Base-by-base conservation (phyloP, 2,797 vertebrate genomes). In the Threskiornis aethiopicus region DNA sequence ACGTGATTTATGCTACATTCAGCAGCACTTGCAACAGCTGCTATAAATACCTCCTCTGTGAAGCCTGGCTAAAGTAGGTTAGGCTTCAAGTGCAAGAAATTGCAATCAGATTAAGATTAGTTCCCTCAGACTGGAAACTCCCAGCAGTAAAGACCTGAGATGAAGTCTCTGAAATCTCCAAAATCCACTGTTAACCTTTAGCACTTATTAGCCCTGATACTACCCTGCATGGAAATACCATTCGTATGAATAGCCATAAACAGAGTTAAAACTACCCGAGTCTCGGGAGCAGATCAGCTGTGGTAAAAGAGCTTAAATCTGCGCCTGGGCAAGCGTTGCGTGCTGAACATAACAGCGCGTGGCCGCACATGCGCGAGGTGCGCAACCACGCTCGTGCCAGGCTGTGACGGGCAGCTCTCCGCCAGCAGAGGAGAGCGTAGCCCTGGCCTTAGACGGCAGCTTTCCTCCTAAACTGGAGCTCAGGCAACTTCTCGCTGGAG, bases 61-160 rank as follows among this genome's bases (percentile, higher is more conserved):
- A 75, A 5, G 16, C 39, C 80, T 64, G 66, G 47, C 46, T 80
- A 65, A 91, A 87, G 66, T 15, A 91, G 84, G 87, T 64, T 78
- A 84, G 84, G 41, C 85, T 90, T 25, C 4, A 6, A 78, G 57
- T 25, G 47, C 71, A 89, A 90, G 77, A 66, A 88, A 79, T 6
- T 75, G 57, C 67, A 67, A 82, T 62, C n/a, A 11, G 87, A 87
- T 95, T 72, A 95, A 91, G 65, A 86, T 88, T 55, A 76, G 35
- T 10, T 92, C 19, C 61, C 77, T 75, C 51, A 42, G 79, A 49
- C 61, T 46, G 42, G 33, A 88, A 88, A 82, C 37, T 80, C 77
- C 24, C 28, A 51, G 52, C 57, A 69, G 26, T 11, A 82, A 76
- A 79, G 65, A 84, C 9, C 41, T 59, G 33, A 82, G 78, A 61